phyloP scores from a whole-genome alignment of 2,113 vertebrate species.

The Natator depressus region DNA sequence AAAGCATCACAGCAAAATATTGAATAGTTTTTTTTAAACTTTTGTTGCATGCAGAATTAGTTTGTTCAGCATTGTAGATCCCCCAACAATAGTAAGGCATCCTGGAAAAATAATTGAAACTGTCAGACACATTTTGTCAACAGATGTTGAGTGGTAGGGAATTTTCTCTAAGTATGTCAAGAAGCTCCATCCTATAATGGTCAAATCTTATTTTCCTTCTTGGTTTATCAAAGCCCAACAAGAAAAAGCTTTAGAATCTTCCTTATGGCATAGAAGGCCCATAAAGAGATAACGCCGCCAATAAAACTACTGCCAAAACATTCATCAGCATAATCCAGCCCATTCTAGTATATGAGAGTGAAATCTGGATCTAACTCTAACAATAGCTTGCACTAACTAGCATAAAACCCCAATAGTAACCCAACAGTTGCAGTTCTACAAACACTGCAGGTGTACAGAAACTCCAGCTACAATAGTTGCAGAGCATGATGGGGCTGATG shows the following conservation, averaged over 20 bases:
- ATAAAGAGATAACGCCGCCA: neutral
- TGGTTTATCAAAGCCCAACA: accelerated
- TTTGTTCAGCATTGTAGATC: neutral
- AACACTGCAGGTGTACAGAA: neutral
- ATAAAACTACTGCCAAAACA: neutral
- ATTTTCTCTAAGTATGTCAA: neutral
- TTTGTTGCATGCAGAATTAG: neutral
- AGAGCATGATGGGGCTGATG: neutral
- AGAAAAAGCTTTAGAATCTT: neutral
- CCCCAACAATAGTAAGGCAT: neutral
- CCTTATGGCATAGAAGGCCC: neutral
- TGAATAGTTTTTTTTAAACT: neutral
- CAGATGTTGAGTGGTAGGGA: neutral
- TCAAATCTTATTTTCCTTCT: conserved; percentile 6
- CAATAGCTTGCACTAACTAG: neutral
- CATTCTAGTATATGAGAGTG: neutral
- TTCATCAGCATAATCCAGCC: neutral
- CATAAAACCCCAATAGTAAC: neutral
- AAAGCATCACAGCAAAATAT: neutral
- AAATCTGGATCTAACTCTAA: neutral
- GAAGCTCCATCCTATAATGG: neutral
- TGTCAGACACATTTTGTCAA: neutral
- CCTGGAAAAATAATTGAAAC: neutral
- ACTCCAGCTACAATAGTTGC: neutral
- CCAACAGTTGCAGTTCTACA: neutral